These are phyloP conservation scores for Hydractinia symbiolongicarpus DNA, from an alignment of 30 jellyfish, hydroid and myxozoan genomes.

Conservation along the genomic window DNA sequence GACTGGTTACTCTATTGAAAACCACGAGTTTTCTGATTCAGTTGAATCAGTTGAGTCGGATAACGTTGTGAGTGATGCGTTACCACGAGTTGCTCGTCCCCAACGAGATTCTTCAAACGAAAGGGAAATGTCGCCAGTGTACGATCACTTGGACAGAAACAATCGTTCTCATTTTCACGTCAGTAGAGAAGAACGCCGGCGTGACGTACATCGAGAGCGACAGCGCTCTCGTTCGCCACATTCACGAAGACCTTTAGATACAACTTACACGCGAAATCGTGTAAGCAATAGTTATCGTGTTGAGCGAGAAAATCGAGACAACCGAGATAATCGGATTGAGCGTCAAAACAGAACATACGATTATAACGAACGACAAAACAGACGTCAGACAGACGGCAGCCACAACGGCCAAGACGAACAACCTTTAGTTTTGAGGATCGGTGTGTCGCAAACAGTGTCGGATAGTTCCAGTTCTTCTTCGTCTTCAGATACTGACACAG, in stretches of 20 bases:
- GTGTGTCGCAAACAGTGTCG: conserved; percentile 39
- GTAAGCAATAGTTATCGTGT: neutral
- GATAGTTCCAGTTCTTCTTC: conserved; percentile 19
- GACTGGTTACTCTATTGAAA: conserved; percentile 21
- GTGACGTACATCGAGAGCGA: neutral
- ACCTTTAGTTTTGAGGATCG: conserved; percentile 21
- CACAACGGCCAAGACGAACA: neutral
- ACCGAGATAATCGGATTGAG: neutral
- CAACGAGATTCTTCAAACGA: neutral
- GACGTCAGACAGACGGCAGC: neutral
- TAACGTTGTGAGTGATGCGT: neutral
- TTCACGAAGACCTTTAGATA: neutral
- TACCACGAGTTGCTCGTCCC: neutral
- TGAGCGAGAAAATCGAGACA: conserved; percentile 19
- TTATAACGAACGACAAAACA: neutral
- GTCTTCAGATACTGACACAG: conserved; percentile 24
- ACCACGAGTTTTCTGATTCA: conserved; percentile 18
- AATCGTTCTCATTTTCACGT: neutral
- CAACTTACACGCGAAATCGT: conserved; percentile 12
- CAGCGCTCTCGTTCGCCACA: conserved; percentile 16
- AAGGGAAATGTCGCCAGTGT: conserved; percentile 10
- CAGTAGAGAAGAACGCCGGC: neutral
- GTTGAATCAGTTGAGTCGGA: conserved; percentile 35
- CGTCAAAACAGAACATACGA: neutral
- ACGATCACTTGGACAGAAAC: neutral